Percentiles rank a stretch among this genome's conserved stretches.
Evolutionary conservation across 2,797 vertebrate species (phyloP).

Genomic region (Bradypodion pumilum): DNA sequence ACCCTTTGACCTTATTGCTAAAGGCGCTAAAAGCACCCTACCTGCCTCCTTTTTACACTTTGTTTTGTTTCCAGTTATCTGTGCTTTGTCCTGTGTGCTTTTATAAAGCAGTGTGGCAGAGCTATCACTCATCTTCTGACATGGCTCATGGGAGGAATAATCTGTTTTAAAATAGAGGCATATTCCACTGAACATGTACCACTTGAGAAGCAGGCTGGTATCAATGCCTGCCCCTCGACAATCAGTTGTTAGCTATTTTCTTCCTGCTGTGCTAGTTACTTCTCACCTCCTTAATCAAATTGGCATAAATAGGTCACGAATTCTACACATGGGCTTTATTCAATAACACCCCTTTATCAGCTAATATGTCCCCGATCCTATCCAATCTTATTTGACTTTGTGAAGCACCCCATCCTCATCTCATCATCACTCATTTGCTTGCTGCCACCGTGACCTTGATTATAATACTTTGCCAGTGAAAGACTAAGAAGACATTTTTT

Average conservation of each 20-base stretch:
- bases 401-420: conserved; percentile 36
- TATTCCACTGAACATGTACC: neutral
- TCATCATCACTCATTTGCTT: conserved; percentile 67
- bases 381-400: conserved; percentile 57
- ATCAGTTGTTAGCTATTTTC: conserved; percentile 52
- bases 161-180: conserved; percentile 35
- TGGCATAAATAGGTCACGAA: conserved; percentile 53
- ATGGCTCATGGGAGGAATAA: neutral
- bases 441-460: conserved; percentile 52
- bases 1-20: conserved; percentile 26
- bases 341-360: conserved; percentile 63
- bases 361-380: conserved; percentile 54
- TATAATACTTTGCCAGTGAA: conserved; percentile 62
- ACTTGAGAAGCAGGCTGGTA: neutral
- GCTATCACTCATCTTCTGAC: conserved; percentile 38
- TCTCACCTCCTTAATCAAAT: conserved; percentile 66
- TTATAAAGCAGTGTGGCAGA: conserved; percentile 1
- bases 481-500: conserved; percentile 24
- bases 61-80: conserved; percentile 28
- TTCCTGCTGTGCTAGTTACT: conserved; percentile 32
- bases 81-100: conserved; percentile 29
- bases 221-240: conserved; percentile 31
- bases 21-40: conserved; percentile 26
- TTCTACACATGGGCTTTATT: conserved; percentile 48
- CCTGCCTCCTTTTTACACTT: conserved; percentile 20